Evolutionary conservation across 2,113 vertebrate genomes (phyloP).

Genomic region (Equus przewalskii): DNA sequence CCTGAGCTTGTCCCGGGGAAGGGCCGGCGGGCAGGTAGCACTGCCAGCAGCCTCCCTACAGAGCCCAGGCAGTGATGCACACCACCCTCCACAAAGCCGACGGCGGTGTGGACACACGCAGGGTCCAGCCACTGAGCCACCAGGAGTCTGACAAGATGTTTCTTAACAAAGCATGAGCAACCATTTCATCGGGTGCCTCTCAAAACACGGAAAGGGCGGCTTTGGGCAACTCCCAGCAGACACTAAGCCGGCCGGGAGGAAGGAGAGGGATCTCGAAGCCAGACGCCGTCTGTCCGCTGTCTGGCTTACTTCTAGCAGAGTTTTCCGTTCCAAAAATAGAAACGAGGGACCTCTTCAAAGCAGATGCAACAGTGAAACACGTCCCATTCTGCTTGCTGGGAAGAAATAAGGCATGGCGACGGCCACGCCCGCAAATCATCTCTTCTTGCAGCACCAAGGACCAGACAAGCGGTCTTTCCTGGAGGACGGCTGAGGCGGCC

Average conservation of each 20-base stretch:
- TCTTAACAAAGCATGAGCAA: background rate
- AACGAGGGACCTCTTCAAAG: slow-evolving; percentile 19
- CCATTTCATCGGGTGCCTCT: background rate
- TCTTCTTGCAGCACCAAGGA: background rate
- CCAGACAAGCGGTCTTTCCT: fast-evolving
- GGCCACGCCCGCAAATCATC: background rate
- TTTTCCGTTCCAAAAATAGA: slow-evolving; percentile 55
- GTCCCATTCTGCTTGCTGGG: background rate
- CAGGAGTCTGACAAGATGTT: background rate
- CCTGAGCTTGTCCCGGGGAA: background rate
- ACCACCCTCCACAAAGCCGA: background rate
- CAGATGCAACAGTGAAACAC: background rate
- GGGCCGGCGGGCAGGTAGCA: background rate
- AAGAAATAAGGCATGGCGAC: fast-evolving
- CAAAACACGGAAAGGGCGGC: background rate
- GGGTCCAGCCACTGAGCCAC: background rate
- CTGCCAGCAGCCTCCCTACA: background rate
- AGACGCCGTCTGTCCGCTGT: background rate
- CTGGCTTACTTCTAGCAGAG: background rate
- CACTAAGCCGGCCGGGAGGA: background rate
- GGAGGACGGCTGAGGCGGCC: too few relatives aligned
- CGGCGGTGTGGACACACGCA: background rate
- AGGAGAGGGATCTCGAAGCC: background rate
- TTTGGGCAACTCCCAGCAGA: background rate
- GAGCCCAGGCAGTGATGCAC: background rate